Conservation (phyloP, 2,888 invertebrate genomes). For the Nomada flava region DNA sequence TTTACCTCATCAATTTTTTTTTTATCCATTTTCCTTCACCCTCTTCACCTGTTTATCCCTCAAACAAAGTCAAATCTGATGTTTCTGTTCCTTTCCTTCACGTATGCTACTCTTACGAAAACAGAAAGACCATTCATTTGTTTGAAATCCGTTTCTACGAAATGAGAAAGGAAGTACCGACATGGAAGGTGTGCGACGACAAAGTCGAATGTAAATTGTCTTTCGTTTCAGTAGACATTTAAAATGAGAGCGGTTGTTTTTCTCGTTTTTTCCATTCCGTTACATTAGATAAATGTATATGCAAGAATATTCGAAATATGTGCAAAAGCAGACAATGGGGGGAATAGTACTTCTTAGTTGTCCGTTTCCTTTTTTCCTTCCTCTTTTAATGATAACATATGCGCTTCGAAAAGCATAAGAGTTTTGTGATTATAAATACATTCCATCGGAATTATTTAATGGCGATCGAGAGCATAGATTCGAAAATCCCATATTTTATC, state of each 20-base stretch:
- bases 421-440: conserved; percentile 68
- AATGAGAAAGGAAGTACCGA: conserved; percentile 65
- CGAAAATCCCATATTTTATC: conserved; percentile 41
- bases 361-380: conserved; percentile 40
- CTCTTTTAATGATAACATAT: conserved; percentile 62
- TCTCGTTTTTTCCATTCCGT: conserved; percentile 32
- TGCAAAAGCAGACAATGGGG: conserved; percentile 70
- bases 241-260: conserved; percentile 53
- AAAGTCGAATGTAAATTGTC: conserved; percentile 56
- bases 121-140: conserved; percentile 42
- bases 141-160: conserved; percentile 57
- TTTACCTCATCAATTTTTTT: conserved; percentile 54
- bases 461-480: conserved; percentile 68
- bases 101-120: conserved; percentile 35
- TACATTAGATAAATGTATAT: conserved; percentile 73
- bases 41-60: conserved; percentile 50
- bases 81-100: conserved; percentile 19
- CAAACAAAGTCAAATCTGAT: conserved; percentile 52
- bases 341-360: conserved; percentile 56
- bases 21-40: conserved; percentile 40
- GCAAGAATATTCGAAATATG: conserved; percentile 73
- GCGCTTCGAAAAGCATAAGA: conserved; percentile 70
- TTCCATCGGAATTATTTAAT: conserved; percentile 66
- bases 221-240: conserved; percentile 48
- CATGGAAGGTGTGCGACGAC: conserved; percentile 71